These are phyloP conservation scores for Gallinago stenura DNA, from an alignment of 2,797 vertebrate species.

Conservation along the genomic window DNA sequence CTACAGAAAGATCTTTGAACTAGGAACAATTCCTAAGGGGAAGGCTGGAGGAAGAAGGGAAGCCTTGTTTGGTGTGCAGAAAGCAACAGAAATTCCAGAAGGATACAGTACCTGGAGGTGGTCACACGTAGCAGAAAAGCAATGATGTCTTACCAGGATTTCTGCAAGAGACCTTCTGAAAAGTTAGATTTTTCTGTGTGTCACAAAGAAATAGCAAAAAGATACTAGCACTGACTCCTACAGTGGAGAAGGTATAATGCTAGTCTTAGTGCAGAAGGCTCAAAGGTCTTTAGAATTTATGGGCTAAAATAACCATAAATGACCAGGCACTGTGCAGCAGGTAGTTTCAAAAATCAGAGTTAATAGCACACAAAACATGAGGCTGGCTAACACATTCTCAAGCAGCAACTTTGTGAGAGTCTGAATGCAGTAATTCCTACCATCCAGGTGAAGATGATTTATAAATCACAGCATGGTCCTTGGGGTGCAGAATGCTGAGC, in stretches of 20 bases:
- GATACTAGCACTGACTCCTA: not conserved
- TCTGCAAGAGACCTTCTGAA: not conserved
- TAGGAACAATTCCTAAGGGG: not conserved
- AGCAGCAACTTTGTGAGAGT: not conserved
- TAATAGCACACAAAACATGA: fast-evolving
- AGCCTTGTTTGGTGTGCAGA: not conserved
- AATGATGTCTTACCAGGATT: not conserved
- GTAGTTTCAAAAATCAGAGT: not conserved
- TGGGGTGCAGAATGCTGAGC: not conserved
- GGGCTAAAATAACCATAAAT: not conserved
- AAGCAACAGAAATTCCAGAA: not conserved
- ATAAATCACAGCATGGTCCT: not conserved
- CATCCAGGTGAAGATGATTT: not conserved
- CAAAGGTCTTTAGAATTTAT: not conserved
- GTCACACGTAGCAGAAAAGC: not conserved
- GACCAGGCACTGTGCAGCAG: not conserved
- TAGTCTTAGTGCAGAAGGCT: not conserved
- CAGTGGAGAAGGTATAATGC: not conserved
- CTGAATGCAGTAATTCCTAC: not conserved
- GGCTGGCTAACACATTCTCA: not conserved
- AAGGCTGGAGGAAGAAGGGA: not conserved
- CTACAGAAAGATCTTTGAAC: constrained; percentile 26
- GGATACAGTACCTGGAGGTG: not conserved
- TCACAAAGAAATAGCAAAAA: not conserved
- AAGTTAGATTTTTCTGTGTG: not conserved